These are phyloP conservation scores for Cheirogaleus major DNA, from an alignment of 2,797 vertebrate genomes.

Conservation along the genomic window DNA sequence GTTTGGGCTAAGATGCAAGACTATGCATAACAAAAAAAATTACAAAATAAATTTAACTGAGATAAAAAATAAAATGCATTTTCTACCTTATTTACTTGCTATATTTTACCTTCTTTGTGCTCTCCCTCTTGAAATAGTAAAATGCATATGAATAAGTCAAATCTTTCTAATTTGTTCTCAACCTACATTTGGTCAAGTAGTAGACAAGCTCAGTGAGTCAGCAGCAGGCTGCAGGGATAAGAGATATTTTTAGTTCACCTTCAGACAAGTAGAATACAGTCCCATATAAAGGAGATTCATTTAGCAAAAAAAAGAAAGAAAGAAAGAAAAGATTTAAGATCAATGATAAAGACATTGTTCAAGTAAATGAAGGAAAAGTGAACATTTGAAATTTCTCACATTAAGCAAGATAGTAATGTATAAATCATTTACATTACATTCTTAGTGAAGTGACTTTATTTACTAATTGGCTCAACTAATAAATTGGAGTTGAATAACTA, in stretches of 20 bases:
- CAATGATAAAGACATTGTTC: not conserved
- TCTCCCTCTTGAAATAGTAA: slow-evolving; percentile 38
- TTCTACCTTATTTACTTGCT: not conserved
- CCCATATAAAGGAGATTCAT: not conserved
- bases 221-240: not conserved
- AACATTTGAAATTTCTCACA: not conserved
- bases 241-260: slow-evolving; percentile 52
- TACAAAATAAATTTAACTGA: not conserved
- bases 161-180: slow-evolving; percentile 39
- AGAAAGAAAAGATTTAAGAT: not conserved
- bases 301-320: not conserved
- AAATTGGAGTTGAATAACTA: not conserved
- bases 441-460: not conserved
- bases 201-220: slow-evolving; percentile 47
- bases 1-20: not conserved
- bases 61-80: not conserved
- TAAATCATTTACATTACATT: not conserved
- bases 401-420: not conserved
- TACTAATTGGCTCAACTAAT: not conserved
- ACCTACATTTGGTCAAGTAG: not conserved
- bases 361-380: not conserved
- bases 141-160: slow-evolving; percentile 43
- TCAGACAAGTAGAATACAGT: slow-evolving; percentile 37
- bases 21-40: not conserved
- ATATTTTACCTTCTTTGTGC: not conserved